Percentiles rank a stretch among this genome's conserved stretches.
Conservation (phyloP, 2,888 invertebrate genomes). For the Pterostichus niger region DNA sequence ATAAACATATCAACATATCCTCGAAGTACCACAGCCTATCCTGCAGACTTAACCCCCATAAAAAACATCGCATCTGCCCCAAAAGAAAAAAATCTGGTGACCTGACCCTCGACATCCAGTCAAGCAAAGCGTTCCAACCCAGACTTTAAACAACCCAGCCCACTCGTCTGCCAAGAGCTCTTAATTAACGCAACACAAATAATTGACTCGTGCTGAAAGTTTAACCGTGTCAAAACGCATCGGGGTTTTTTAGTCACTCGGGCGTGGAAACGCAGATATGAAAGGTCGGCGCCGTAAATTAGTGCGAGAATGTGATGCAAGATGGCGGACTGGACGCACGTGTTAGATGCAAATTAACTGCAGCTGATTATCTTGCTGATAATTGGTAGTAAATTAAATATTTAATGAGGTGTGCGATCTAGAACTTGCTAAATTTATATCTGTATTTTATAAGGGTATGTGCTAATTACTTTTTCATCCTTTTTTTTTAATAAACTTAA, state of each 20-base stretch:
- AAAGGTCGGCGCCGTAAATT: conserved; percentile 42
- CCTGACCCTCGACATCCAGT: conserved; percentile 15
- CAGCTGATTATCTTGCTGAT: no score
- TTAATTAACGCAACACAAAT: conserved; percentile 56
- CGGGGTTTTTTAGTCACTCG: conserved; percentile 11
- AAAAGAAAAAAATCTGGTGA: conserved; percentile 24
- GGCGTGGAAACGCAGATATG: conserved; percentile 25
- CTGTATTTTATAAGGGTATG: no score
- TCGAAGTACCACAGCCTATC: no score
- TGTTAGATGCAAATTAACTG: not conserved
- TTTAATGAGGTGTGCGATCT: no score
- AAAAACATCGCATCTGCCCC: conserved; percentile 42
- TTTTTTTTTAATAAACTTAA: no score
- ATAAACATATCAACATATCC: no score
- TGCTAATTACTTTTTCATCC: no score
- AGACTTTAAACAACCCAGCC: not conserved
- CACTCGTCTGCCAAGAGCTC: conserved; percentile 25
- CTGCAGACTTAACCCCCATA: not conserved
- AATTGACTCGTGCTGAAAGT: conserved; percentile 63
- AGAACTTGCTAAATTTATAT: no score
- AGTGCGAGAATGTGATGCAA: not conserved
- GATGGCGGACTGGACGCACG: not conserved
- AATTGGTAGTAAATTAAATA: no score
- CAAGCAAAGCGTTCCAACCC: not conserved
- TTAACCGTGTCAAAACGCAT: conserved; percentile 58